Evolutionary conservation across 2,113 vertebrate species (phyloP), one percentile per base, ranked within the genome.

Genomic region (Hippopotamus amphibius): DNA sequence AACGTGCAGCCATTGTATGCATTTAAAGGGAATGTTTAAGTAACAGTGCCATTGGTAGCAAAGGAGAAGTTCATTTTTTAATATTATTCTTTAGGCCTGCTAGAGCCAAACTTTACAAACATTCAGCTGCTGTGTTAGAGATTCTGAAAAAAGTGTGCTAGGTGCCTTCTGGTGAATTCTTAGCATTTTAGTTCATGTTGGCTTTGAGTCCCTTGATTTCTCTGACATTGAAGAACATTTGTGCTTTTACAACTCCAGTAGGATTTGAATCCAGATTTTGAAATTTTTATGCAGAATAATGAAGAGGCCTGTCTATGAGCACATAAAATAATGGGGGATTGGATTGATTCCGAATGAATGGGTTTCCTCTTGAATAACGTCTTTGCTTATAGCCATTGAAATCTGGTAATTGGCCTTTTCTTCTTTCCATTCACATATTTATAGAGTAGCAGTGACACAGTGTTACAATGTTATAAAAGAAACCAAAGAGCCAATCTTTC

Each of bases 331-430:
- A 71, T 33, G 16, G 11, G 28, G 15, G 30, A 22, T 63, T 93
- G 43, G n/a, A 46, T 53, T 82, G 55, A 77, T 76, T 93, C 26
- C 57, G 14, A 87, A 81, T 61, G 12, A 86, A 87, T 84, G 24
- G 7, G 5, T 93, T 84, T 90, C 94, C 21, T 83, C 76, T 85
- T 86, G 2, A 74, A 57, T 83, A 68, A 88, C 92, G 19, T 79
- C 61, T 93, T 88, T 77, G 66, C 48, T 91, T 66, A 9, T 72
- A 21, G 30, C 74, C 46, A n/a, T 90, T 93, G 74, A 93, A 88
- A 93, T 71, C 66, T 69, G 61, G 3, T 88, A 41, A 88, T 74
- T 92, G 87, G 26, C 71, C 50, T 86, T 83, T 93, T 89, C 15
- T 77, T 92, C n/a, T 90, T 71, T 66, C 24, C 77, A 80, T 65